Percentiles rank a stretch among this genome's conserved stretches.
These are phyloP conservation scores for Apteryx mantelli DNA, from an alignment of 2,113 vertebrate genomes.

Conservation along the genomic window DNA sequence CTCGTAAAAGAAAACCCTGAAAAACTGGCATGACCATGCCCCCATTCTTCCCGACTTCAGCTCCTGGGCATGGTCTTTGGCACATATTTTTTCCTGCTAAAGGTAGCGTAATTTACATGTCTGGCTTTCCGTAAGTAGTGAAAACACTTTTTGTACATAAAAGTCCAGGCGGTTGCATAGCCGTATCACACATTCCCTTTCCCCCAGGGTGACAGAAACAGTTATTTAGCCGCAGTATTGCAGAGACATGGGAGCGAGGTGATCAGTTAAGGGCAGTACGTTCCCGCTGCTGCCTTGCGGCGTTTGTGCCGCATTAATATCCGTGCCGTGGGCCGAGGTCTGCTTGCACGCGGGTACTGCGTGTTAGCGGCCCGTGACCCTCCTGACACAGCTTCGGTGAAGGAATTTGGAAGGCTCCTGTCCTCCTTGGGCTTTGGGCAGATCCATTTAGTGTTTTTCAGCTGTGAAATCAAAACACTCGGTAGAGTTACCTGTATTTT, in stretches of 20 bases:
- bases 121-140: slow-evolving; percentile 64
- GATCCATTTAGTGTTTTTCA: neutral
- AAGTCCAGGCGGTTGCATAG: slow-evolving; percentile 61
- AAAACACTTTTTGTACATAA: slow-evolving; percentile 65
- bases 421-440: neutral
- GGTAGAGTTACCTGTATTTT: slow-evolving; percentile 10
- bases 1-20: slow-evolving; percentile 64
- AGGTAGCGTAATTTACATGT: slow-evolving; percentile 62
- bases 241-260: slow-evolving; percentile 28
- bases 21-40: slow-evolving; percentile 57
- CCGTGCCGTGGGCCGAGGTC: neutral
- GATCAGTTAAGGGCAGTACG: slow-evolving; percentile 33
- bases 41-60: slow-evolving; percentile 41
- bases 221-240: slow-evolving; percentile 56
- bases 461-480: neutral
- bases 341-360: neutral
- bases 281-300: neutral
- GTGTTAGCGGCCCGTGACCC: neutral
- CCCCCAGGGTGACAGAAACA: slow-evolving; percentile 55
- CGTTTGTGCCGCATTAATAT: neutral
- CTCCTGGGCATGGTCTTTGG: slow-evolving; percentile 62
- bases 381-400: neutral
- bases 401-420: neutral
- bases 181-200: slow-evolving; percentile 68
- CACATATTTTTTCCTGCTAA: slow-evolving; percentile 43